Evolutionary conservation across 2,113 vertebrate species (phyloP).

Genomic region (Hypanus sabinus): DNA sequence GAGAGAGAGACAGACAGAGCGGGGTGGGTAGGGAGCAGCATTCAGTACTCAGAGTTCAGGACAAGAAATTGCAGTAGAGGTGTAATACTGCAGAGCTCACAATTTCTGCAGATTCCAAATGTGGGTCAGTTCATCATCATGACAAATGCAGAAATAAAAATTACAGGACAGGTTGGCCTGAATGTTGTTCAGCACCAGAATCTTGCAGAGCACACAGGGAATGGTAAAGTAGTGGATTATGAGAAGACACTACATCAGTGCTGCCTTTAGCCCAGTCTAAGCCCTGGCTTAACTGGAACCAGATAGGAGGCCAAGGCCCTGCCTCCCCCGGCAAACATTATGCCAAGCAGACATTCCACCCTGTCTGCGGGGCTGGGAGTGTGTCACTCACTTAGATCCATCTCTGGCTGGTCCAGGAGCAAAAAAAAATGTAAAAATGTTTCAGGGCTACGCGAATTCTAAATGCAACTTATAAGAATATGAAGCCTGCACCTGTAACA

Average conservation of each 20-base stretch:
- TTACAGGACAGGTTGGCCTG: neutral
- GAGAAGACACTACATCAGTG: neutral
- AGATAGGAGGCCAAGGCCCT: neutral
- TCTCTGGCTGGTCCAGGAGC: neutral
- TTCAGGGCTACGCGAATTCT: neutral
- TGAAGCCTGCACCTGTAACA: neutral
- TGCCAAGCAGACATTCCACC: conserved; percentile 7
- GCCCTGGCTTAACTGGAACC: neutral
- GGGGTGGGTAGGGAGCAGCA: no score
- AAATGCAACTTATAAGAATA: neutral
- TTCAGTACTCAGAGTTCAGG: no score
- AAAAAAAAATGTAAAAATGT: no score
- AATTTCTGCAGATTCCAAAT: no score
- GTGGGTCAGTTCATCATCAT: no score
- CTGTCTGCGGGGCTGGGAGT: neutral
- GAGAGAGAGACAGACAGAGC: no score
- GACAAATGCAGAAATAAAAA: neutral
- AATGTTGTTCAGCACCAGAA: neutral
- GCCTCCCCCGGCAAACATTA: neutral
- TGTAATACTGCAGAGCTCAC: no score
- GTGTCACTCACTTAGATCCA: conserved; percentile 19
- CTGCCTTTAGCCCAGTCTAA: neutral
- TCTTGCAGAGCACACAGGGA: neutral
- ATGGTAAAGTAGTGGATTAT: neutral
- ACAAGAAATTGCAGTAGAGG: no score